A percentile compares a stretch with the other conserved stretches of the same genome.
Evolutionary conservation across 1,140 invertebrate genomes (phyloP).

Genomic region (Pteromalus puparum): DNA sequence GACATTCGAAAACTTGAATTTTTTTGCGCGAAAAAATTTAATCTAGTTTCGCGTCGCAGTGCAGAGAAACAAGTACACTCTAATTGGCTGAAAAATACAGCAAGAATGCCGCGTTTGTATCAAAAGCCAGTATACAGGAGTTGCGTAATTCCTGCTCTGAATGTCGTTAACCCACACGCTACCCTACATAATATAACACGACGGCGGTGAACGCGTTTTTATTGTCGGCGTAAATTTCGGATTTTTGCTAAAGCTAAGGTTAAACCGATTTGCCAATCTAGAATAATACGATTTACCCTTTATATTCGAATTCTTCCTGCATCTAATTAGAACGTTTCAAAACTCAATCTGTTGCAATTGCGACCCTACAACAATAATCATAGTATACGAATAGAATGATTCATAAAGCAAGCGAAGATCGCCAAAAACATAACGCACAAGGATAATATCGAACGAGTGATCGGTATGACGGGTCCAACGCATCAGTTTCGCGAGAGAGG

Average conservation of each 20-base stretch:
- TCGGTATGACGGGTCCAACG: too few species aligned
- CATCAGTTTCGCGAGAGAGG: too few species aligned
- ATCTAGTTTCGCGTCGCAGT: not conserved
- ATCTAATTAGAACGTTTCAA: too few species aligned
- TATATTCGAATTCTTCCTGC: not conserved
- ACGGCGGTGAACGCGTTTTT: not conserved
- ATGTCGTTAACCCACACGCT: conserved; percentile 36
- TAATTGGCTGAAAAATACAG: conserved; percentile 15
- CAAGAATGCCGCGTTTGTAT: not conserved
- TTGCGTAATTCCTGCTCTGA: conserved; percentile 15
- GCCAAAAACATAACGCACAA: too few species aligned
- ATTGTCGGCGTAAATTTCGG: not conserved
- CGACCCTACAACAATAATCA: too few species aligned
- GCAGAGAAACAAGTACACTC: not conserved
- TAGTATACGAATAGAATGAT: too few species aligned
- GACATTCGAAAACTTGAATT: not conserved
- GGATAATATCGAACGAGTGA: too few species aligned
- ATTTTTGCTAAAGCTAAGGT: not conserved
- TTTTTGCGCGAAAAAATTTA: not conserved
- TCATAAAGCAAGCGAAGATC: too few species aligned
- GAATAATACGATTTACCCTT: too few species aligned
- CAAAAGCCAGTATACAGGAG: not conserved
- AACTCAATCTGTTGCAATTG: too few species aligned
- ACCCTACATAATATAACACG: not conserved
- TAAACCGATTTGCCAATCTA: not conserved